phyloP scores from a whole-genome alignment of 1,140 invertebrate species.

The Copidosoma floridanum region DNA sequence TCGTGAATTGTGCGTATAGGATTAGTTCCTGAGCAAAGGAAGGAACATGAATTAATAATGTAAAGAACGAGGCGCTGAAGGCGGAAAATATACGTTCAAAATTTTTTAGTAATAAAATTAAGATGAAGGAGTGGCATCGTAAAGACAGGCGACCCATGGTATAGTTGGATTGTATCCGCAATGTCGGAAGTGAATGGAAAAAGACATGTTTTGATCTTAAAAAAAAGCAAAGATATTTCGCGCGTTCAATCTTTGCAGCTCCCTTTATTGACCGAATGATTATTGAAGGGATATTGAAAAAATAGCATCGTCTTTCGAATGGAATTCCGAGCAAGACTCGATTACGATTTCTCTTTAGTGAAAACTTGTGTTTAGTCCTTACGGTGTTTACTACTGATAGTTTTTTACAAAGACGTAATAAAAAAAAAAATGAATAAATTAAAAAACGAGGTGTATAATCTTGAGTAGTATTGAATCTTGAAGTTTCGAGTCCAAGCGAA shows the following conservation, averaged over 20 bases:
- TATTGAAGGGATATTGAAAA: not conserved
- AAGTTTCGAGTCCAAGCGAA: no score
- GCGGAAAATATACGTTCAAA: constrained; percentile 4
- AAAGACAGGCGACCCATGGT: constrained; percentile 25
- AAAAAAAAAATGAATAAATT: no score
- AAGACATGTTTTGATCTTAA: constrained; percentile 1
- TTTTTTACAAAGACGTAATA: constrained; percentile 21
- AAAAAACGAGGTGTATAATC: constrained; percentile 8
- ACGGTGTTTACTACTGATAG: constrained; percentile 20
- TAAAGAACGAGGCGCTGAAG: constrained; percentile 5
- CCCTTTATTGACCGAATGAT: constrained; percentile 8
- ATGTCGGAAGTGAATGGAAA: constrained; percentile 32
- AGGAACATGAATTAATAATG: not conserved
- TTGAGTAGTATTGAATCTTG: constrained; percentile 9
- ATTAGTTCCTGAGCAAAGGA: not conserved
- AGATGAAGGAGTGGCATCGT: constrained; percentile 4
- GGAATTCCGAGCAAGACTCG: constrained; percentile 10
- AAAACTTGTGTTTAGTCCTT: constrained; percentile 16
- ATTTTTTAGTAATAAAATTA: constrained; percentile 18
- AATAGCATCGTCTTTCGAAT: not conserved
- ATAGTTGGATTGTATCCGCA: constrained; percentile 37
- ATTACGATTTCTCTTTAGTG: constrained; percentile 17
- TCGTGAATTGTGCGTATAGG: not conserved
- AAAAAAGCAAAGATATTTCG: constrained; percentile 9
- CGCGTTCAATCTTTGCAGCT: constrained; percentile 19